Evolutionary conservation across 2,797 vertebrate species (phyloP), one percentile per base, ranked within the genome.

Genomic region (Lutjanus campechanus): DNA sequence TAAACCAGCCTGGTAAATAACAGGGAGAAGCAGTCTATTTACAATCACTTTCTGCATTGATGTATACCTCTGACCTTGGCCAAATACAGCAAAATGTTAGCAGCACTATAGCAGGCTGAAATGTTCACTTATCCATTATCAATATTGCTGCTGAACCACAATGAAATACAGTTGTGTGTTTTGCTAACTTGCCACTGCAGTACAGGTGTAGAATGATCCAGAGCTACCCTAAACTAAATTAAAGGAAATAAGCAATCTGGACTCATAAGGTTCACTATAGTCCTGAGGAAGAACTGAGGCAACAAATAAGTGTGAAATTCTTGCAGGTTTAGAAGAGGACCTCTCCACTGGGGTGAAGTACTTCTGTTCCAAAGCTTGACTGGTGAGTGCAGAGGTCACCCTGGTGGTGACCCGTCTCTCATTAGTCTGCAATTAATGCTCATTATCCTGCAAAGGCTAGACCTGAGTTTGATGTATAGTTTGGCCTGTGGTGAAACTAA

Each of bases 371-470:
- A 54, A 54, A 46, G 54, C 67, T 40, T 5, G 17, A 55, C 64
- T 64, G 50, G 9, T 62, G 69, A 72, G 62, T 61, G 79, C 75
- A 61, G 46, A 77, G 85, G 83, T 83, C 79, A 74, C 25, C 66
- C 44, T 12, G 13, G 47, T 36, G 69, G 51, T 74, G 85, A 89
- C 87, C 88, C 62, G 65, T 82, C 81, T 77, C 85, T 95, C 91
- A 95, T 94, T 95, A 94, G 87, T 85, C 81, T 56, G 67, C 70
- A 29, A 93, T 94, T 94, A 93, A 89, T 70, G 85, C 87, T 93
- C 91, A 93, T 94, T 94, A 92, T 73, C 64, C 70, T 67, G 76
- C 81, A 81, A 75, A 87, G 73, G 63, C 82, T 62, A 49, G 90
- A 83, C 81, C 68, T 69, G 73, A 78, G 86, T 85, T 79, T 92